These are phyloP conservation scores for Erythrocercus mccallii DNA, from an alignment of 2,113 vertebrate genomes.

Conservation along the genomic window DNA sequence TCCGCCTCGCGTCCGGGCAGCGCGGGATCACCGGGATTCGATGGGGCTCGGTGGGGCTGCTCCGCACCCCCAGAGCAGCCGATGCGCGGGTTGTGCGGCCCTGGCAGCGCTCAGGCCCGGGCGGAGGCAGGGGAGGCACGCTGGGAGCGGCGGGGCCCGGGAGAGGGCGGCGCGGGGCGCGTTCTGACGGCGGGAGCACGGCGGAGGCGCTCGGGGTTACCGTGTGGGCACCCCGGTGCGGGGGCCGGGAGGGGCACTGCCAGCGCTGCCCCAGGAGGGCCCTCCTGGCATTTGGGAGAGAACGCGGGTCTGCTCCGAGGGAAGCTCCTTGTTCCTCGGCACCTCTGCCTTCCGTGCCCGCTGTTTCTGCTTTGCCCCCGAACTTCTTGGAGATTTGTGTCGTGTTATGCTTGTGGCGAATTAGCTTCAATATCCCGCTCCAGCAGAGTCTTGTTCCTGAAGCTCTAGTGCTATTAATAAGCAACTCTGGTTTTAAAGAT, in stretches of 20 bases:
- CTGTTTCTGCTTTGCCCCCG: neutral
- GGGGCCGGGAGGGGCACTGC: neutral
- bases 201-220: neutral
- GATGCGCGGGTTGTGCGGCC: neutral
- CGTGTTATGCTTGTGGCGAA: neutral
- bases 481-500: neutral
- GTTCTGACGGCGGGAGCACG: neutral
- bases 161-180: neutral
- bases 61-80: too few species aligned
- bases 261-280: neutral
- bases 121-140: neutral
- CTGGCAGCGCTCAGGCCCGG: neutral
- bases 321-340: neutral
- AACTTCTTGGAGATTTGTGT: neutral
- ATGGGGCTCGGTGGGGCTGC: neutral
- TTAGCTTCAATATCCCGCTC: fast-evolving
- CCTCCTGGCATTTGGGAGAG: neutral
- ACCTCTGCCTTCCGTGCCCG: neutral
- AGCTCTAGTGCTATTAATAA: neutral
- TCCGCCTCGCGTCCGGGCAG: neutral
- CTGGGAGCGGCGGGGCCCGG: neutral
- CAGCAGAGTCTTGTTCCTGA: neutral
- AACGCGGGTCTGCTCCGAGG: fast-evolving
- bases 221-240: neutral
- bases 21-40: neutral